Conservation (phyloP, 2,113 vertebrate genomes). For the Microcebus jonahi region DNA sequence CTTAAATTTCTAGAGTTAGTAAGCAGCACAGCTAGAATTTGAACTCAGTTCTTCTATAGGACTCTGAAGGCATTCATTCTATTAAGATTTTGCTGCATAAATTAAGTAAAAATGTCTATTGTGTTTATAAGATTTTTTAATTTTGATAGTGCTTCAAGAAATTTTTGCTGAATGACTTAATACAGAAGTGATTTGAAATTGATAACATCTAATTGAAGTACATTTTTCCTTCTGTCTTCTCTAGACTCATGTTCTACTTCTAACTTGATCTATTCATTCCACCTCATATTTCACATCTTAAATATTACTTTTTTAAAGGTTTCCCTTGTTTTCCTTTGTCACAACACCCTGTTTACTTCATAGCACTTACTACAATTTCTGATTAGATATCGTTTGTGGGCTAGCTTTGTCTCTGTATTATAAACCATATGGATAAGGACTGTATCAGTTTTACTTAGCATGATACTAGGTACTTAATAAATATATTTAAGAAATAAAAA, state of each 20-base stretch:
- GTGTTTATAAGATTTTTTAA: not conserved
- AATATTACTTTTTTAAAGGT: not conserved
- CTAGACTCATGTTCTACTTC: not conserved
- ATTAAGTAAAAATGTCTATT: not conserved
- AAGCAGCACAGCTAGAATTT: not conserved
- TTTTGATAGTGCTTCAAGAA: not conserved
- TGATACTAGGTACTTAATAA: not conserved
- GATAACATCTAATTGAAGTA: not conserved
- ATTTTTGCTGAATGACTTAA: not conserved
- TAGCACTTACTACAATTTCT: not conserved
- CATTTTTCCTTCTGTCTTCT: not conserved
- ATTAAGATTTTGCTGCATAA: not conserved
- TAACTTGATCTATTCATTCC: not conserved
- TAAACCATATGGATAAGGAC: not conserved
- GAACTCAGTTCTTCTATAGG: not conserved
- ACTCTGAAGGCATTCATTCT: not conserved
- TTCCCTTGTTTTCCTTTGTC: not conserved
- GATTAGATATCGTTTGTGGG: not conserved
- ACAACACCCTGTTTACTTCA: not conserved
- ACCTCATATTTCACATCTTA: not conserved
- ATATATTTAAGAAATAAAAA: not conserved
- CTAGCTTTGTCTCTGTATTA: not conserved
- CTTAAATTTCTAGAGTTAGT: not conserved
- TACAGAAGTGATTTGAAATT: not conserved
- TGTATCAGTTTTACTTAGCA: not conserved